Conservation (phyloP, 2,113 vertebrate genomes). For the Empidonax alnorum region DNA sequence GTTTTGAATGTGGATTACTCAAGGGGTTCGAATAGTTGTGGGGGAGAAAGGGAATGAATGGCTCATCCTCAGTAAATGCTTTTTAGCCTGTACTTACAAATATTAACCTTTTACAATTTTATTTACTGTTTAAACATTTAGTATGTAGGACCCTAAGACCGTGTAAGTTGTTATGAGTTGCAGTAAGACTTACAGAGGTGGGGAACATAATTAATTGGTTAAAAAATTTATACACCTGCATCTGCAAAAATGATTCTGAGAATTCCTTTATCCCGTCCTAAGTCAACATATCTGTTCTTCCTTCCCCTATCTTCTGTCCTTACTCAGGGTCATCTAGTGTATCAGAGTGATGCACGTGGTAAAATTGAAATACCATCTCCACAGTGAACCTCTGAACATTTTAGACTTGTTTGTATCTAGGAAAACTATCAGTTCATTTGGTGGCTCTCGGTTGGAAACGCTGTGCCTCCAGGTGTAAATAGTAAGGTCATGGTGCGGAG, state of each 20-base stretch:
- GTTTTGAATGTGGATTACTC: not conserved
- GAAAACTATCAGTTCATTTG: slow-evolving; percentile 20
- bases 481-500: slow-evolving; percentile 8
- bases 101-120: not conserved
- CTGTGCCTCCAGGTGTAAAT: slow-evolving; percentile 40
- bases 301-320: not conserved
- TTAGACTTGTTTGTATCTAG: slow-evolving; percentile 24
- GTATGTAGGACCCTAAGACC: not conserved
- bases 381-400: not conserved
- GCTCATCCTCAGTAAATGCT: not conserved
- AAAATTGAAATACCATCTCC: not conserved
- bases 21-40: not conserved
- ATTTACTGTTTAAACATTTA: not conserved
- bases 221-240: not conserved
- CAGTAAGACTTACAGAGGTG: not conserved
- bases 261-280: not conserved
- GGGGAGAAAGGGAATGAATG: not conserved
- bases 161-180: not conserved
- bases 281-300: not conserved
- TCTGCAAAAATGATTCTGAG: not conserved
- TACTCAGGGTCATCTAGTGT: not conserved
- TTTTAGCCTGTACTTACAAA: not conserved
- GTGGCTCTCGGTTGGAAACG: not conserved
- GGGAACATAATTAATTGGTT: not conserved
- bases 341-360: not conserved